Base-by-base conservation (phyloP, 2,113 vertebrate species). In the Erythrocebus patas region DNA sequence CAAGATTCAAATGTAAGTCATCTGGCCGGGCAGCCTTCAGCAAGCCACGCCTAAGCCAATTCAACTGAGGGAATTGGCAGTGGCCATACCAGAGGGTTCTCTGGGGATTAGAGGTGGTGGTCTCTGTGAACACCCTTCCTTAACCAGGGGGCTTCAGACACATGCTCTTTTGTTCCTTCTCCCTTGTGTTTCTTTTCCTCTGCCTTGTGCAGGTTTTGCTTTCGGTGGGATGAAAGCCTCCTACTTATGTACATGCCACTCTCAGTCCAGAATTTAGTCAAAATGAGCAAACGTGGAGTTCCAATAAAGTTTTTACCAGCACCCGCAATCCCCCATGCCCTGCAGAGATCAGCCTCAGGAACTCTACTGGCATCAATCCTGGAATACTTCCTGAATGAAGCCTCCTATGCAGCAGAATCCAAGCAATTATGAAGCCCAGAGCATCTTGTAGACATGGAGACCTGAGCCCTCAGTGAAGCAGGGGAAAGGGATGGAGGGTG, bases 1-100 rank as follows among this genome's bases (percentile, higher is more conserved):
- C 11, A 8, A 59, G 43, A 23, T 48, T 48, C 23, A 27, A 79
- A 80, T 18, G 13, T 20, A 91, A 52, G 85, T 55, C 55, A 8
- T 27, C 0, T 0, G 17, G 14, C 45, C 43, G 2, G 27, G 68
- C 0, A 1, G 23, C 23, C 55, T 40, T 52, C 10, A 38, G 20
- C 32, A 11, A 30, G 79, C 14, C 12, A 75, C n/a, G 17, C 35
- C 35, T 20, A n/a, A n/a, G 38, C 38, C 27, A 13, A 20, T 50
- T 81, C 45, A 27, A 40, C 6, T 17, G 1, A 78, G 10, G 1
- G 0, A 55, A 55, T 2, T 55, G 14, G 20, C 48, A 48, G 50
- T 38, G 32, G 1, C 57, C 1, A 1, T 11, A 61, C 25, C 13
- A 52, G n/a, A 38, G 59, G 6, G 11, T 61, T 35, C 64, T 59